Percentiles rank a stretch among this genome's conserved stretches.
These are phyloP conservation scores for Noctua fimbriata DNA, from an alignment of 2,888 invertebrate genomes.

Conservation along the genomic window DNA sequence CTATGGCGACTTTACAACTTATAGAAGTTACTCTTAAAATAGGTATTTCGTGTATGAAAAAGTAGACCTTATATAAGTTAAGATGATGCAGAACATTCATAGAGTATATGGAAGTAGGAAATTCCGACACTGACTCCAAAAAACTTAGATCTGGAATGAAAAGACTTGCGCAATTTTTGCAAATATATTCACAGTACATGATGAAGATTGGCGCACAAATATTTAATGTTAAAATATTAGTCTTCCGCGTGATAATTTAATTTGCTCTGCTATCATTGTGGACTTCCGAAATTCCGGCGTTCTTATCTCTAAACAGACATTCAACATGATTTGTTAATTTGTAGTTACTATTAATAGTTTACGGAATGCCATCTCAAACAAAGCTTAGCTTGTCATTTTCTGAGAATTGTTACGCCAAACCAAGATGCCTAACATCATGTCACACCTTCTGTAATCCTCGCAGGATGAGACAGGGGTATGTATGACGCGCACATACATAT, in stretches of 20 bases:
- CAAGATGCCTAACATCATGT: not conserved
- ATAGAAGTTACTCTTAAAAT: no score
- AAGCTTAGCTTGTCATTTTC: not conserved
- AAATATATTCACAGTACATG: not conserved
- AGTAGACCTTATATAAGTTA: no score
- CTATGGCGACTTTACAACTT: no score
- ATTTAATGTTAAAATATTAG: not conserved
- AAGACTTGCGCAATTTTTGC: not conserved
- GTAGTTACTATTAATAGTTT: constrained; percentile 10
- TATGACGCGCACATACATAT: no score
- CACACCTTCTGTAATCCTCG: not conserved
- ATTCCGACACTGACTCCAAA: not conserved
- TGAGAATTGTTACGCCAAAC: not conserved
- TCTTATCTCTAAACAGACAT: constrained; percentile 28
- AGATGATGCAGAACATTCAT: not conserved
- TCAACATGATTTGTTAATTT: constrained; percentile 6
- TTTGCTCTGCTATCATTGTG: constrained; percentile 23
- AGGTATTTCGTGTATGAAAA: no score
- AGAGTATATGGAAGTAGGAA: not conserved
- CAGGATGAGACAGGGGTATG: not conserved
- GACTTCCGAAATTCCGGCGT: constrained; percentile 34
- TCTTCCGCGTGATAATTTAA: constrained; percentile 1
- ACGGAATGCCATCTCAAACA: not conserved
- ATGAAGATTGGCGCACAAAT: not conserved
- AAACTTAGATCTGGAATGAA: not conserved